These are phyloP conservation scores for Cataglyphis cursor DNA, from an alignment of 2,888 invertebrate species.

Conservation along the genomic window DNA sequence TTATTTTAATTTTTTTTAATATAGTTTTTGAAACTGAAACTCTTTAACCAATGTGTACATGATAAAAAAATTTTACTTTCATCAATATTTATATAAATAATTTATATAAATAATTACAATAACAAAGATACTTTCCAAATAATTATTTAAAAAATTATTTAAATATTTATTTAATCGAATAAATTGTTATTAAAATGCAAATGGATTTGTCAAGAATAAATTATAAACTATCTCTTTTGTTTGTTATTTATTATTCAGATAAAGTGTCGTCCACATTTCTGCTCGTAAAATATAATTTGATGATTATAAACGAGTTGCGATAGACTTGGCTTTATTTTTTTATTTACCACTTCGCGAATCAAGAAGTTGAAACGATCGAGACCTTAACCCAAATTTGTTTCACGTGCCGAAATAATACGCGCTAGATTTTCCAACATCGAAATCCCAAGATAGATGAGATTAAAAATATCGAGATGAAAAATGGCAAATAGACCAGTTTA, in stretches of 20 bases:
- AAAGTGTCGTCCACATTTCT: not conserved
- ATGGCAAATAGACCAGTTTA: not conserved
- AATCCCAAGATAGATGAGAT: conserved; percentile 34
- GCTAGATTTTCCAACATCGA: conserved; percentile 57
- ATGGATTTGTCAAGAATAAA: not conserved
- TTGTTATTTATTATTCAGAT: not conserved
- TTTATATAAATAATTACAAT: not conserved
- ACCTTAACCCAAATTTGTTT: conserved; percentile 82
- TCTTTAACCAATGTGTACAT: not conserved
- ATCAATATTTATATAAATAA: not conserved
- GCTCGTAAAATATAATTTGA: not conserved
- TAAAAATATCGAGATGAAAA: conserved; percentile 45
- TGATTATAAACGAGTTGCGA: not conserved
- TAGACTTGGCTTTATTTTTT: conserved; percentile 43
- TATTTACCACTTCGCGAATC: conserved; percentile 56
- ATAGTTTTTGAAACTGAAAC: not conserved
- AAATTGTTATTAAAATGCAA: not conserved
- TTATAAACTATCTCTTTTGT: not conserved
- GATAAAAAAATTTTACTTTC: not conserved
- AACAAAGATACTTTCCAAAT: not conserved
- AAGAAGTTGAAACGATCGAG: conserved; percentile 59
- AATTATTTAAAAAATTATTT: not conserved
- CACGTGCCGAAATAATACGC: conserved; percentile 71
- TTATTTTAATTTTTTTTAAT: not conserved
- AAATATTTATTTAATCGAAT: not conserved